These are phyloP conservation scores for Morpho achilles DNA, from an alignment of 2,888 invertebrate species.

Conservation along the genomic window DNA sequence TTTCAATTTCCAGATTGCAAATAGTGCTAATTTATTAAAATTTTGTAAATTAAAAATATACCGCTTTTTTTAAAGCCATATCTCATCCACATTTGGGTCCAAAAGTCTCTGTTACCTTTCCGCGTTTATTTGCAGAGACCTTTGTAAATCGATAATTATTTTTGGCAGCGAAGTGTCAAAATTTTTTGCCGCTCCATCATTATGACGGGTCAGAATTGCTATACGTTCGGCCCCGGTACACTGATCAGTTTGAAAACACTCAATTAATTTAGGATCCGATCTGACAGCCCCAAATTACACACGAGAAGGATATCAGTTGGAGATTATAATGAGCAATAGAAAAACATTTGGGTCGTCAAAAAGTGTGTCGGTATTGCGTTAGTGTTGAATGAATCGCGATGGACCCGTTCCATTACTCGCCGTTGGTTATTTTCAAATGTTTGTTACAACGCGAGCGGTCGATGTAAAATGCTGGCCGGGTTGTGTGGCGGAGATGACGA, in stretches of 20 bases:
- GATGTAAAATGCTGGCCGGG: slow-evolving; percentile 59
- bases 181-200: slow-evolving; percentile 66
- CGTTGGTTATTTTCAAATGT: slow-evolving; percentile 33
- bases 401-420: slow-evolving; percentile 37
- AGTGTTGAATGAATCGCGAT: slow-evolving; percentile 14
- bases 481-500: slow-evolving; percentile 55
- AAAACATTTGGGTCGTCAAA: slow-evolving; percentile 16
- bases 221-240: slow-evolving; percentile 40
- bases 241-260: slow-evolving; percentile 47
- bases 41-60: too few species aligned
- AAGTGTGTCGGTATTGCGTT: slow-evolving; percentile 9
- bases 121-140: slow-evolving; percentile 43
- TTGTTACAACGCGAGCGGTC: slow-evolving; percentile 37
- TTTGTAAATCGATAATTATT: slow-evolving; percentile 60
- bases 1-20: too few species aligned
- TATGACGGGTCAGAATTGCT: slow-evolving; percentile 61
- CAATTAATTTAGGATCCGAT: slow-evolving; percentile 65
- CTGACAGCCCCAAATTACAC: slow-evolving; percentile 64
- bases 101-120: slow-evolving; percentile 18
- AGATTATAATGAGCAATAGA: slow-evolving; percentile 17
- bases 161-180: slow-evolving; percentile 53
- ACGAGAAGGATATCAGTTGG: slow-evolving; percentile 25
- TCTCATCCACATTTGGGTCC: too few species aligned
- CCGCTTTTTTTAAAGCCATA: too few species aligned
- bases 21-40: too few species aligned